These are phyloP conservation scores for Chloroclystis v-ata DNA, from an alignment of 2,888 invertebrate genomes.

Conservation along the genomic window DNA sequence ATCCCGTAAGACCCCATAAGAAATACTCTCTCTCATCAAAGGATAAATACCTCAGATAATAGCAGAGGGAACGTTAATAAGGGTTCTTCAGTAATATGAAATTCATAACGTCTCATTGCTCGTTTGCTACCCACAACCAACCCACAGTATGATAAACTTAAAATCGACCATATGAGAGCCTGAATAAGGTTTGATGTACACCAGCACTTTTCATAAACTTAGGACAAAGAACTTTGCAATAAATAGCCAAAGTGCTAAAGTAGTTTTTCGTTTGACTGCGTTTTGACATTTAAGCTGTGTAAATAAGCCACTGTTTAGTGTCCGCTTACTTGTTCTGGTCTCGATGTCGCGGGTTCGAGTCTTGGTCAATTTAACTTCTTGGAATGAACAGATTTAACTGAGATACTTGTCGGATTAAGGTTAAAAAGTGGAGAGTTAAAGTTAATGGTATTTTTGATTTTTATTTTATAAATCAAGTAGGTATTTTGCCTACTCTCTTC, in stretches of 20 bases:
- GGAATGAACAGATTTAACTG: slow-evolving; percentile 29
- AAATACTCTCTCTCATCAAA: no score
- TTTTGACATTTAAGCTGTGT: slow-evolving; percentile 41
- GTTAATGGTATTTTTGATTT: no score
- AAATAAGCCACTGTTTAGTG: slow-evolving; percentile 69
- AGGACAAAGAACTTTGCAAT: slow-evolving; percentile 23
- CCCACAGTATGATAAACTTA: slow-evolving; percentile 13
- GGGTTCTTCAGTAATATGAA: no score
- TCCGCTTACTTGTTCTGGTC: slow-evolving; percentile 65
- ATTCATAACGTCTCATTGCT: no score
- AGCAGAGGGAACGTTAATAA: no score
- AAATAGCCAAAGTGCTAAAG: slow-evolving; percentile 27
- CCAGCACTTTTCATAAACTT: not conserved
- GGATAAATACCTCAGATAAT: no score
- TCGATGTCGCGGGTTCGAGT: slow-evolving; percentile 64
- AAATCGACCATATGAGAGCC: slow-evolving; percentile 30
- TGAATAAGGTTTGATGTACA: slow-evolving; percentile 19
- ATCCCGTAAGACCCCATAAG: no score
- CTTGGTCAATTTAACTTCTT: slow-evolving; percentile 52
- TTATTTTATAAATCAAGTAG: not conserved
- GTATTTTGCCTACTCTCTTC: no score
- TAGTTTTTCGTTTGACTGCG: slow-evolving; percentile 31
- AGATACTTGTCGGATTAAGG: slow-evolving; percentile 5
- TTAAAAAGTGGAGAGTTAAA: slow-evolving; percentile 9
- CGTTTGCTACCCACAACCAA: not conserved